Evolutionary conservation across 2,888 invertebrate genomes (phyloP).

Genomic region (Melinaea marsaeus): DNA sequence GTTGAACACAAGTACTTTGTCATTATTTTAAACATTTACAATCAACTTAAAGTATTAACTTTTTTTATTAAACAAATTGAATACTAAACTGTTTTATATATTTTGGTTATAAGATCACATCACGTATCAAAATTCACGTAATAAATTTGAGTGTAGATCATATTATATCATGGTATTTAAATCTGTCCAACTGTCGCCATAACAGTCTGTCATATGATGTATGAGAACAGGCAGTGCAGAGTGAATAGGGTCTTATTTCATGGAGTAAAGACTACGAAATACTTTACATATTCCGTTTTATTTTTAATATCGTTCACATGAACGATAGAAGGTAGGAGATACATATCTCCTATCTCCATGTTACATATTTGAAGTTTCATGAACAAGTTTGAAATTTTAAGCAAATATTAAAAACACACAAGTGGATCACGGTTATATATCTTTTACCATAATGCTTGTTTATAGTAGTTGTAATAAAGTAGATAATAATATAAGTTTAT

Average conservation of each 20-base stretch:
- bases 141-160: slow-evolving; percentile 10
- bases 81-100: too few relatives aligned
- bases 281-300: slow-evolving; percentile 3
- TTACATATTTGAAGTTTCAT: not conserved
- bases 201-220: slow-evolving; percentile 23
- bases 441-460: not conserved
- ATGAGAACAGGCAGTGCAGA: slow-evolving; percentile 4
- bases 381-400: not conserved
- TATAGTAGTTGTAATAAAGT: too few relatives aligned
- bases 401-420: not conserved
- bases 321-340: too few relatives aligned
- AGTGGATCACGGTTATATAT: not conserved
- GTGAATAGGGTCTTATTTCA: slow-evolving; percentile 23
- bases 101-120: not conserved
- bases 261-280: slow-evolving; percentile 2
- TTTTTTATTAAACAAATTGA: too few relatives aligned
- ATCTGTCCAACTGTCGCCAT: slow-evolving; percentile 22
- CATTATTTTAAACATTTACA: too few relatives aligned
- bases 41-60: too few relatives aligned
- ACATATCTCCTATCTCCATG: not conserved
- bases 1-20: not conserved
- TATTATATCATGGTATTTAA: slow-evolving; percentile 20
- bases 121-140: not conserved
- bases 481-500: too few relatives aligned
- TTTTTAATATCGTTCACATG: slow-evolving; percentile 8